phyloP scores from a whole-genome alignment of 2,888 invertebrate species.

The Brachyptera putata region DNA sequence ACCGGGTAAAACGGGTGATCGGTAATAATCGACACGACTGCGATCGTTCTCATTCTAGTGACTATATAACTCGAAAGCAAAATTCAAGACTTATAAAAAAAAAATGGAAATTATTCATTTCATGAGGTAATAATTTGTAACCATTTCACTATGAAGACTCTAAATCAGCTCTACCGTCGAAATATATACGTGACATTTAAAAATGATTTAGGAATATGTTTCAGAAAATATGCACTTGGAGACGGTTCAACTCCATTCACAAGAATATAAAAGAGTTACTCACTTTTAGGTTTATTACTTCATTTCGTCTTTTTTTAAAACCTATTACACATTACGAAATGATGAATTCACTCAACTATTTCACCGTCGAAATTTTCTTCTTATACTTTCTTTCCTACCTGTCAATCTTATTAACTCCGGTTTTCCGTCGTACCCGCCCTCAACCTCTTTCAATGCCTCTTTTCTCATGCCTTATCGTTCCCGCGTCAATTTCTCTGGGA shows the following conservation, averaged over 20 bases:
- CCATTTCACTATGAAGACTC: too few relatives aligned
- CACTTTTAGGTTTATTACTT: too few relatives aligned
- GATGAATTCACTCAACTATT: conserved; percentile 7
- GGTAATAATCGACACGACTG: background rate
- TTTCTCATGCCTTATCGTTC: background rate
- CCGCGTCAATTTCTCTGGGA: background rate
- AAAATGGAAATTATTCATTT: background rate
- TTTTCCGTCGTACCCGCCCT: background rate
- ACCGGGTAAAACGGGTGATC: background rate
- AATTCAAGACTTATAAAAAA: background rate
- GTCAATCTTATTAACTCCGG: conserved; percentile 13
- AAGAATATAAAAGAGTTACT: too few relatives aligned
- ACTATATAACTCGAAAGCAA: background rate
- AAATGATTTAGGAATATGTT: too few relatives aligned
- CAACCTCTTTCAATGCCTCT: too few relatives aligned
- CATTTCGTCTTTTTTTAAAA: too few relatives aligned
- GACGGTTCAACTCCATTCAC: too few relatives aligned
- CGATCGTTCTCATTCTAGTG: background rate
- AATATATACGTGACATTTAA: too few relatives aligned
- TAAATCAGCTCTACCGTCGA: too few relatives aligned
- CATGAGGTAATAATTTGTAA: too few relatives aligned
- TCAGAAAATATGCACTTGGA: too few relatives aligned
- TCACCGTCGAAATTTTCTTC: background rate
- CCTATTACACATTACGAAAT: background rate
- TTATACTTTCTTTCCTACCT: conserved; percentile 15